A percentile compares a stretch with the other conserved stretches of the same genome.
These are phyloP conservation scores for Setipinna tenuifilis DNA, from an alignment of 2,797 vertebrate species.

Conservation along the genomic window DNA sequence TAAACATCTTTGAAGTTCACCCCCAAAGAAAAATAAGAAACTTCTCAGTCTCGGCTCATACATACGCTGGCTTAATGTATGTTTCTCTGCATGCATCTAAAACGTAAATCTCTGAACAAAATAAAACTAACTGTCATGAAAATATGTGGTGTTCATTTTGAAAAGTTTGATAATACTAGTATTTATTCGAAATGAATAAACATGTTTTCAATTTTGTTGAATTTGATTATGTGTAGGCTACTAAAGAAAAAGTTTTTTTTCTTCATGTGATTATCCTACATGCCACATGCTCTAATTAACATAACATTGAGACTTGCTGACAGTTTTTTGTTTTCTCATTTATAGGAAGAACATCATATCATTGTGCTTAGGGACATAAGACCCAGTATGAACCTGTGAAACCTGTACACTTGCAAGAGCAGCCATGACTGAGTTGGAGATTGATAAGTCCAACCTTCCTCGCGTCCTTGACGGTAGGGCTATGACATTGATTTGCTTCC, in stretches of 20 bases:
- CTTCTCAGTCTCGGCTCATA: neutral
- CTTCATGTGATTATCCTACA: too few relatives aligned
- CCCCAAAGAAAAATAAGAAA: too few relatives aligned
- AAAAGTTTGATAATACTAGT: too few relatives aligned
- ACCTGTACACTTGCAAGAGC: neutral
- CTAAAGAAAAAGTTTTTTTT: too few relatives aligned
- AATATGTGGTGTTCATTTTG: too few relatives aligned
- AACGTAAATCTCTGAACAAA: neutral
- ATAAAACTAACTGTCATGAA: neutral
- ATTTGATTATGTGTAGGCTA: too few relatives aligned
- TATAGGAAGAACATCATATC: neutral
- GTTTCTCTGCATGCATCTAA: neutral
- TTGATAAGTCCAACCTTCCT: slow-evolving; percentile 56
- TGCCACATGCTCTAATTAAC: too few relatives aligned
- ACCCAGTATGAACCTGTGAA: slow-evolving; percentile 44
- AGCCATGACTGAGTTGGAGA: slow-evolving; percentile 50
- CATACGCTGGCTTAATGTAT: neutral
- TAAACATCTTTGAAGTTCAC: neutral
- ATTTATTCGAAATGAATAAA: too few relatives aligned
- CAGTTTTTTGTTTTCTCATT: neutral
- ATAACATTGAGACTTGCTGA: neutral
- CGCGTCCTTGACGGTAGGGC: slow-evolving; percentile 52
- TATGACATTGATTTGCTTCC: neutral
- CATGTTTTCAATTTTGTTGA: too few relatives aligned
- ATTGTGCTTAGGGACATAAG: neutral